Evolutionary conservation across 1,140 invertebrate species (phyloP).

Genomic region (Zaprionus capensis): DNA sequence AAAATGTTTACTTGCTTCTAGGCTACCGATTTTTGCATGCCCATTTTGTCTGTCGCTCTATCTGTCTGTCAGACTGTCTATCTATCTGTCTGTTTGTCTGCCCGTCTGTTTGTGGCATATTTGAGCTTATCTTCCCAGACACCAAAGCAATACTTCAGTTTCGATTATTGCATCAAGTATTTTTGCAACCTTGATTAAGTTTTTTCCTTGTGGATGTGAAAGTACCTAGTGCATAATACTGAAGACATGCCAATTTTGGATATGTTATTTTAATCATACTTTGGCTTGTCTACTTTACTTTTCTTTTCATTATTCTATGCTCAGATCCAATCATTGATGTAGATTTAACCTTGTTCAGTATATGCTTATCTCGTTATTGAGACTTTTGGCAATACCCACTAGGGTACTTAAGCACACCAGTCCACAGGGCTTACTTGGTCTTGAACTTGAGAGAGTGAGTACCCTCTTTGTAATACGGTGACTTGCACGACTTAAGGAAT

Average conservation of each 20-base stretch:
- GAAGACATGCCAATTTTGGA: no score
- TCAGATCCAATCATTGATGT: no score
- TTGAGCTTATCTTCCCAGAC: slow-evolving; percentile 2
- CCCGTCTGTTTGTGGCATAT: slow-evolving; percentile 3
- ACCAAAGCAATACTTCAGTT: background rate
- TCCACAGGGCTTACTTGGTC: no score
- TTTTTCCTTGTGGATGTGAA: background rate
- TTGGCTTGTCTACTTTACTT: background rate
- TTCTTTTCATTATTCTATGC: background rate
- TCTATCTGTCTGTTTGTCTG: background rate
- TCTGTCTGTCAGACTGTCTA: slow-evolving; percentile 10
- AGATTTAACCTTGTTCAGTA: no score
- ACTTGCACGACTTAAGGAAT: no score
- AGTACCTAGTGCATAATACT: background rate
- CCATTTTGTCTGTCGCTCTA: background rate
- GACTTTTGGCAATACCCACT: no score
- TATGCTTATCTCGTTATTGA: no score
- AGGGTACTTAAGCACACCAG: no score
- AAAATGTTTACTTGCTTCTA: slow-evolving; percentile 70
- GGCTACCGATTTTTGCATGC: slow-evolving; percentile 41
- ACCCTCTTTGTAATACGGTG: no score
- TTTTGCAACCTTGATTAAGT: background rate
- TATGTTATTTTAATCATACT: no score
- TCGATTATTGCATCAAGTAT: background rate
- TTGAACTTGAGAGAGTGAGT: no score